Evolutionary conservation across 1,140 invertebrate species (phyloP).

Genomic region (Stegodyphus dumicola): DNA sequence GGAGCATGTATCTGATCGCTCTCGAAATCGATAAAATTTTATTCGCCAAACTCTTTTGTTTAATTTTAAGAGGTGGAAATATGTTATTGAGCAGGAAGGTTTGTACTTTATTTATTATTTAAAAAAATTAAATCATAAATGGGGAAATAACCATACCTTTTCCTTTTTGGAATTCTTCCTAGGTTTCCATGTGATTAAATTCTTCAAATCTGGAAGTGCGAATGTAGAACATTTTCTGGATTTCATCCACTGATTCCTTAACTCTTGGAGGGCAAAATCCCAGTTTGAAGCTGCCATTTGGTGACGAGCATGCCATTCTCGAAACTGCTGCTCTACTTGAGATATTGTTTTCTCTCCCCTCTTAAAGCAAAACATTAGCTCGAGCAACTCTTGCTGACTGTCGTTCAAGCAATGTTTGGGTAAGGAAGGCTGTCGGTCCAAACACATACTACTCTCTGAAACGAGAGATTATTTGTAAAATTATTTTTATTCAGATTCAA

Average conservation of each 20-base stretch:
- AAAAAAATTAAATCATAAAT: too few species aligned
- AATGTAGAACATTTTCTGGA: conserved; percentile 2
- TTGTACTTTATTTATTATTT: too few species aligned
- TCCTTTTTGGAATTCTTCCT: neutral
- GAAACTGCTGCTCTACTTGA: conserved; percentile 31
- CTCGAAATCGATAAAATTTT: too few species aligned
- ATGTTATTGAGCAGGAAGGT: too few species aligned
- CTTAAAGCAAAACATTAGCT: conserved; percentile 29
- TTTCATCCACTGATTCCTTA: neutral
- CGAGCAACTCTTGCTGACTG: conserved; percentile 36
- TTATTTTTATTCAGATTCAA: neutral
- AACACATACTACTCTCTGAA: neutral
- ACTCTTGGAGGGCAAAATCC: neutral
- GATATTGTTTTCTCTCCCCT: conserved; percentile 43
- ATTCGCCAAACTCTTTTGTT: too few species aligned
- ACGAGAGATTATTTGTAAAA: neutral
- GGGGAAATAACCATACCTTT: too few species aligned
- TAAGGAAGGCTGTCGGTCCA: too few species aligned
- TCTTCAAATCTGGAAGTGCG: neutral
- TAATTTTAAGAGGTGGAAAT: too few species aligned
- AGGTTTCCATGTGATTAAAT: neutral
- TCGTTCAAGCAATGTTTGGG: neutral
- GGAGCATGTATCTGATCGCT: too few species aligned
- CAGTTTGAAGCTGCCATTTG: neutral
- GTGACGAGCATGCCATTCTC: conserved; percentile 12